Evolutionary conservation across 1,140 invertebrate genomes (phyloP), one percentile per base, ranked within the genome.

Genomic region (Sminthurides bifidus): DNA sequence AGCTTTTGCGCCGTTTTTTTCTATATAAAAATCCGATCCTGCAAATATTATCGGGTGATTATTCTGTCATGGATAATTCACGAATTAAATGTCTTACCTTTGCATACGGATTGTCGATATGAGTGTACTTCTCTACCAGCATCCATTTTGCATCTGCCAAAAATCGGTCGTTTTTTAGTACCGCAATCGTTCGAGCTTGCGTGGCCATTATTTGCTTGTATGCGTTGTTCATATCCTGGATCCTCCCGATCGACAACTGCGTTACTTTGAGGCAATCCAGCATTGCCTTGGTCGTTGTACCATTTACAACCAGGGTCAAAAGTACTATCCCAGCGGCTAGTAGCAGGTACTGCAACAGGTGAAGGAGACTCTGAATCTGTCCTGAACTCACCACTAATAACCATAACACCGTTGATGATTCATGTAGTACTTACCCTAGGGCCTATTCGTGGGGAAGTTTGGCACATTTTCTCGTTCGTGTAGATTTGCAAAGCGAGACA

Each of bases 251-350:
- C 0, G 72, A 72, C 1, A 74, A 55, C 23, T 70, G 67, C 49
- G 68, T 73, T 65, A 74, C 67, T 17, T 72, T 72, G 29, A 75
- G 54, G 21, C 68, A 35, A 46, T 69, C 65, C 1, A 75, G 65
- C 0, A 74, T 50, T n/a, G 56, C 53, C 46, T 65, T 65, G 8
- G 70, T 69, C 3, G 74, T 74, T 8, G 73, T 69, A 10, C 70
- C 73, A 61, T 75, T 75, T 5, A 75, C 60, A 1, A 73, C 33
- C 21, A 74, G 54, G 6, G 73, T 74, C 14, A 73, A 38, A 59
- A 49, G 71, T 6, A 75, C 73, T 33, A 73, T 69, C 1, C 70
- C 71, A 10, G 71, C 70, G 0, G 71, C 68, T 64, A 74, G 72
- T 37, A 74, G 67, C 6, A 74, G 56, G 30, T 74, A 66, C 71